These are phyloP conservation scores for Tetranychus truncatus DNA, from an alignment of 2,888 invertebrate species.

Conservation along the genomic window DNA sequence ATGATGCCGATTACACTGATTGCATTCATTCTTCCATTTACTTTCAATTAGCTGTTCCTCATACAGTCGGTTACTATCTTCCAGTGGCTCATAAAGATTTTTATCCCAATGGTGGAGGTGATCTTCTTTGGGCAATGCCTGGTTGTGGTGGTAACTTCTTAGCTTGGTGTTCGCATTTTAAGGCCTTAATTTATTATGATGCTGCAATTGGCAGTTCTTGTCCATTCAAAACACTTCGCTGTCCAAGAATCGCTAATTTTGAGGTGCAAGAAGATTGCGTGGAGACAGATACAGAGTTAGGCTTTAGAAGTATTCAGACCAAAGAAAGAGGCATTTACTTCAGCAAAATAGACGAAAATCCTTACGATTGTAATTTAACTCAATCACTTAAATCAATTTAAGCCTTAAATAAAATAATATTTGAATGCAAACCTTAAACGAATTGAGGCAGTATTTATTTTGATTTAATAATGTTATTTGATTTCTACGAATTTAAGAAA, in stretches of 20 bases:
- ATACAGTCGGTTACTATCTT: background rate
- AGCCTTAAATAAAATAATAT: no score
- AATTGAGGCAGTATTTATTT: no score
- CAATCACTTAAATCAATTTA: no score
- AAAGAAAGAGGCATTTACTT: conserved; percentile 6
- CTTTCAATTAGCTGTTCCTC: background rate
- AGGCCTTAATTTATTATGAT: background rate
- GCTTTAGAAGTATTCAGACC: background rate
- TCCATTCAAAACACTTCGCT: background rate
- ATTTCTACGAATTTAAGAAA: no score
- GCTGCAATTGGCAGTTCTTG: background rate
- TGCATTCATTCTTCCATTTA: background rate
- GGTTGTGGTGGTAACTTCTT: background rate
- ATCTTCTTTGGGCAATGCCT: background rate
- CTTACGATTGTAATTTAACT: background rate
- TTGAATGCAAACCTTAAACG: no score
- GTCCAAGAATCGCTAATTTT: background rate
- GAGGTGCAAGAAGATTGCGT: background rate
- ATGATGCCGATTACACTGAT: conserved; percentile 2
- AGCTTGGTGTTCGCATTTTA: conserved; percentile 6
- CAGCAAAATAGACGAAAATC: background rate
- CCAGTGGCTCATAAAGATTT: background rate
- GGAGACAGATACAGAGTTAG: background rate
- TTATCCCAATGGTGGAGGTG: conserved; percentile 2
- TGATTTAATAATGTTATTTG: no score